Evolutionary conservation across 2,888 invertebrate genomes (phyloP), one percentile per base, ranked within the genome.

Genomic region (Hemaris fuciformis): DNA sequence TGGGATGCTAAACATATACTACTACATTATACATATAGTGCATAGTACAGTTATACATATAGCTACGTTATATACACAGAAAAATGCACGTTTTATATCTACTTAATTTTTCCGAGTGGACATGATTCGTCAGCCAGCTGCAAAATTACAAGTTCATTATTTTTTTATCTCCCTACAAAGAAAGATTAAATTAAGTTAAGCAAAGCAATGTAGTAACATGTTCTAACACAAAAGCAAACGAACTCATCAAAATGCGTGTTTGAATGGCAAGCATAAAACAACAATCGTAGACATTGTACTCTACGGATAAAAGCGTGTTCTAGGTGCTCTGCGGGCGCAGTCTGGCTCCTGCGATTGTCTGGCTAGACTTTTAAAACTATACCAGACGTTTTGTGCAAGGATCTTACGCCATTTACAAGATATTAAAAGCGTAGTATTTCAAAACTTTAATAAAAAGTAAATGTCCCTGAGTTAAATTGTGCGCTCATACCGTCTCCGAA

Each of bases 211-310:
- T 38, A 38, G 38, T 38, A 13, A 38, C n/a, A 38, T 27, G 3
- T 27, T 3, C 25, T 53, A 27, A 31, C 27, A 53, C 10, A 18
- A 46, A 45, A 25, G 15, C 22, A 48, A 46, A 23, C 46, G 20
- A 23, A 53, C 48, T 53, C 53, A 53, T 53, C 53, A 53, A 53
- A 53, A 53, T 53, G 31, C 27, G 31, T 53, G 31, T 10, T 27
- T 53, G 53, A 31, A 53, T 31, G 53, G 53, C 53, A 53, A 53
- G 27, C 53, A 53, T 31, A 53, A 27, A 53, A 53, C 53, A 53
- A 53, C 53, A 53, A 53, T 53, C 53, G 53, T 53, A 53, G 31
- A 53, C 53, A 53, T 53, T 53, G 27, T 31, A 27, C 27, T 31
- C 53, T 13, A 31, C 8, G 18, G 53, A 53, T 53, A 53, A 53